Base-by-base conservation (phyloP, 2,113 vertebrate genomes). In the Coptodon rendalli region DNA sequence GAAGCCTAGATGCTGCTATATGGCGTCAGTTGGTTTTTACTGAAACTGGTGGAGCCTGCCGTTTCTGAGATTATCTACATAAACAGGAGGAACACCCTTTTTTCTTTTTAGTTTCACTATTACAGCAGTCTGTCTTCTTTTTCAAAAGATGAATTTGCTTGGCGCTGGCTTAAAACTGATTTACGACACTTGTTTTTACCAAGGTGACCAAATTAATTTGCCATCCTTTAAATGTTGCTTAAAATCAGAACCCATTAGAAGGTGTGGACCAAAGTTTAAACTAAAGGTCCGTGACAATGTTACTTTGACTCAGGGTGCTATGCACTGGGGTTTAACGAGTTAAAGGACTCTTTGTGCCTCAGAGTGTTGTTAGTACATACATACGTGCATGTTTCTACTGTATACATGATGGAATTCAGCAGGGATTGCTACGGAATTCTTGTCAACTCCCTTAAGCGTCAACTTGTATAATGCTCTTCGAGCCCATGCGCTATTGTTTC, bases 321-420 rank as follows among this genome's bases (percentile, higher is more conserved):
- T 50, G 73, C 3, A 11, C 19, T n/a, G 6, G 31, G 16, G 16
- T 80, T 81, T 53, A 76, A 85, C 13, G 31, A 34, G 56, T 66
- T 85, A 71, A 79, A 40, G 38, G 17, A 52, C 27, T 50, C 54
- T 78, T 6, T 61, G 53, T 45, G 52, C 34, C 40, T 27, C 6
- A 48, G 5, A n/a, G 43, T 89, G 87, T 89, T 89, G 80, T 78
- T 16, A 89, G 63, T 85, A 19, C 50, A 82, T 34, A 89, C 83
- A 82, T 50, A 53, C 19, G 10, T 48, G 14, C 27, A 66, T 85
- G 87, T 85, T 79, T 66, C 40, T 11, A 76, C 63, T 89, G 10
- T 36, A 80, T 14, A 82, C 79, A 89, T 3, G 6, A 17, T 43
- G 9, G 24, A 71, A 80, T 48, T 78, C 19, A 80, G 63, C 63